Base-by-base conservation (phyloP, 2,797 vertebrate genomes). In the Sebastes cheni region DNA sequence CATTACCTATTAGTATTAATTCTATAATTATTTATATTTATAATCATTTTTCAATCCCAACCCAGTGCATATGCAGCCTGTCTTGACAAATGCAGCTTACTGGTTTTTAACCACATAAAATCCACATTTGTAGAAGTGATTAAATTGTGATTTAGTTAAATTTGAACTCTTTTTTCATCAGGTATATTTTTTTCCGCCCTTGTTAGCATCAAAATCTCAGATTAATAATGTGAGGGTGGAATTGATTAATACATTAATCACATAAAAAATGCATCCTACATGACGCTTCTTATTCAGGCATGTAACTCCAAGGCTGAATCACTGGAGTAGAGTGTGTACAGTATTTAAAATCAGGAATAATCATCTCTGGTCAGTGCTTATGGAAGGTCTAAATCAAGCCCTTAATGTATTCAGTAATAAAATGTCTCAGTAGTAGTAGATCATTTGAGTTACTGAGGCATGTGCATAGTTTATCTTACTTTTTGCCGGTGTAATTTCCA, bases 401-500 rank as follows among this genome's bases (percentile, higher is more conserved):
- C 64, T 67, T 81, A 82, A 87, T 84, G 64, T 82, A 84, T 66
- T 77, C 74, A 85, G 80, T 67, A 68, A 82, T 86, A 81, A 77
- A 69, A 82, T 50, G 30, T 67, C 67, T 71, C 58, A 62, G 67
- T 32, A 66, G 39, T 77, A 77, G 39, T 77, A 77, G 42, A 86
- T 86, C 71, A 86, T 84, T 76, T 82, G 58, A 83, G 75, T 85
- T 80, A 85, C 76, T 72, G 64, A 79, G 62, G 70, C 81, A 82
- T 83, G 67, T 70, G 52, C 52, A 55, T 25, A 74, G 73, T 86
- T 84, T 82, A 80, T 88, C 86, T 75, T 59, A 78, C 81, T 83
- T 86, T 81, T 29, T 74, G 64, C 72, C 39, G 23, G 54, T 58
- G 32, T 79, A 29, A 77, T 80, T 79, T 76, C 18, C 64, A 72